phyloP scores from a whole-genome alignment of 2,797 vertebrate genomes.

The Adelosebastes latens region DNA sequence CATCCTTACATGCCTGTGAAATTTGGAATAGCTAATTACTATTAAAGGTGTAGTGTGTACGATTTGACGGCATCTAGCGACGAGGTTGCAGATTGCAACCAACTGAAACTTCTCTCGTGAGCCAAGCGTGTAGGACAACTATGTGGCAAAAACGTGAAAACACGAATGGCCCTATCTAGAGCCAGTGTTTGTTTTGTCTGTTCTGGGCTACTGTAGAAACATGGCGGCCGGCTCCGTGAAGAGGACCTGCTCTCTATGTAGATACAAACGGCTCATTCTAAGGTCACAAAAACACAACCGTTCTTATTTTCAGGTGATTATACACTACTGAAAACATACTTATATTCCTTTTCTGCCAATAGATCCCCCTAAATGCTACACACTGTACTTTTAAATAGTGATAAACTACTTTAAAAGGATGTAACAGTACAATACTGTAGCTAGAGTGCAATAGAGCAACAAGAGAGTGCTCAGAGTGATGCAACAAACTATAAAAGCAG shows the following conservation, averaged over 20 bases:
- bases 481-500: neutral
- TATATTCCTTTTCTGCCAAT: neutral
- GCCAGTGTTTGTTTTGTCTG: no score
- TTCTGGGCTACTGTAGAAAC: no score
- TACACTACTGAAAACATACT: neutral
- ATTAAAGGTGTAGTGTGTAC: neutral
- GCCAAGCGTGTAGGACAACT: no score
- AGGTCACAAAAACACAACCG: no score
- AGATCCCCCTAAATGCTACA: neutral
- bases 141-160: no score
- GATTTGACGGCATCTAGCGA: neutral
- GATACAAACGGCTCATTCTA: no score
- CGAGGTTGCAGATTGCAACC: neutral
- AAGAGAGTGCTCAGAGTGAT: neutral
- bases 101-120: neutral
- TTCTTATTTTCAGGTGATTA: no score
- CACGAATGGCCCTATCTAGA: no score
- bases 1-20: neutral
- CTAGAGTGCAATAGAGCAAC: neutral
- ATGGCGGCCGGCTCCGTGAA: no score
- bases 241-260: no score
- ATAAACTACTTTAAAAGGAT: conserved; percentile 17
- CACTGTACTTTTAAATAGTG: neutral
- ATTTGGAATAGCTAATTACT: neutral
- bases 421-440: neutral